Percentiles rank a stretch among this genome's conserved stretches.
These are phyloP conservation scores for Cremastobaeus sp. DNA, from an alignment of 2,888 invertebrate species.

Conservation along the genomic window DNA sequence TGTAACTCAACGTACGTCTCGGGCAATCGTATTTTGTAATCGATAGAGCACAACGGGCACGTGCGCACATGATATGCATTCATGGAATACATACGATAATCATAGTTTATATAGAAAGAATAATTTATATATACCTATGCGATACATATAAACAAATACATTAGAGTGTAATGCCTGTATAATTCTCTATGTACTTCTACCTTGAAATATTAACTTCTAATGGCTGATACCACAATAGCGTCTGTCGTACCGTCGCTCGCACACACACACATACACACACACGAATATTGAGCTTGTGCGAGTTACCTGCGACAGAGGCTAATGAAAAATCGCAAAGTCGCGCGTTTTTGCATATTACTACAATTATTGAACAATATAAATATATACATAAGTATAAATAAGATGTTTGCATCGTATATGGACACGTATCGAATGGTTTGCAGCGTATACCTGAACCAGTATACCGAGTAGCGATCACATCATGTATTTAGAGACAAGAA, in stretches of 20 bases:
- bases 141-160: conserved; percentile 34
- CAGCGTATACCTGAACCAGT: conserved; percentile 25
- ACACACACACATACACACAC: background rate
- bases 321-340: conserved; percentile 54
- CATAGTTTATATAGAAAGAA: conserved; percentile 54
- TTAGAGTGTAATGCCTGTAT: conserved; percentile 45
- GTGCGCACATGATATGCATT: conserved; percentile 55
- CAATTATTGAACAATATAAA: conserved; percentile 5
- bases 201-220: conserved; percentile 48
- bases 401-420: conserved; percentile 12
- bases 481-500: conserved; percentile 17
- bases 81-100: conserved; percentile 52
- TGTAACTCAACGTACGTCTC: conserved; percentile 56
- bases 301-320: conserved; percentile 19
- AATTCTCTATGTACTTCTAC: conserved; percentile 54
- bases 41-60: conserved; percentile 58
- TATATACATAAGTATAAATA: conserved; percentile 4
- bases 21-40: conserved; percentile 60
- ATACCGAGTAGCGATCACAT: conserved; percentile 16
- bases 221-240: conserved; percentile 40
- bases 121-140: conserved; percentile 47
- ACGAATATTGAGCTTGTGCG: conserved; percentile 10
- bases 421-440: conserved; percentile 4
- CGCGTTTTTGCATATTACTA: conserved; percentile 54
- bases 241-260: conserved; percentile 31